phyloP scores from a whole-genome alignment of 2,113 vertebrate species.

The Actenoides hombroni region DNA sequence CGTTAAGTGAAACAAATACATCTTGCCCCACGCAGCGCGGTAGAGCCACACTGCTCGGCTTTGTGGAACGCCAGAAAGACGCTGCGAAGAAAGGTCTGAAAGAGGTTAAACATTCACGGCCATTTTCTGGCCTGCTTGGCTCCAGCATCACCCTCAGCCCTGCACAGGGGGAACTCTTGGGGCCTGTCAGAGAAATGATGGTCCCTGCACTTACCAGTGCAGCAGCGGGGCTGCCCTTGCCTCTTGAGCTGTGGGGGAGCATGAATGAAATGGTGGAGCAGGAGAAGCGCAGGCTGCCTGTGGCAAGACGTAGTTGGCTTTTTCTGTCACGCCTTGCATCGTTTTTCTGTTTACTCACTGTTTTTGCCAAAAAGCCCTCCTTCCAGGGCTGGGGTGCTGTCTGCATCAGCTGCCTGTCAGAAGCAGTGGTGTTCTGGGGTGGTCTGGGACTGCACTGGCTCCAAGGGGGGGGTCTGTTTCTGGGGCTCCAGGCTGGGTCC shows the following conservation, averaged over 20 bases:
- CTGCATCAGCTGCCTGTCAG: background rate
- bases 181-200: background rate
- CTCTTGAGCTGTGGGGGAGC: background rate
- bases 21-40: background rate
- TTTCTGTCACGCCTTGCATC: background rate
- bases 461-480: background rate
- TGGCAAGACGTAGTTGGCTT: background rate
- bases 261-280: background rate
- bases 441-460: rapidly evolving
- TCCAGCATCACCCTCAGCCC: background rate
- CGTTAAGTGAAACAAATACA: background rate
- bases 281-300: background rate
- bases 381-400: background rate
- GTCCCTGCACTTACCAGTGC: background rate
- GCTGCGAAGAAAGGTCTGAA: background rate
- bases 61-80: background rate
- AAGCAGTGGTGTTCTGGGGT: background rate
- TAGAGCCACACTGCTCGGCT: background rate
- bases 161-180: rapidly evolving
- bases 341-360: background rate
- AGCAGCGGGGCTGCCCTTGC: background rate
- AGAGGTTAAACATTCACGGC: background rate
- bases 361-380: background rate
- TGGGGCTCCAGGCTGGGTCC: background rate
- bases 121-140: background rate